Evolutionary conservation across 2,888 invertebrate genomes (phyloP), one percentile per base, ranked within the genome.

Genomic region (Globia sparganii): DNA sequence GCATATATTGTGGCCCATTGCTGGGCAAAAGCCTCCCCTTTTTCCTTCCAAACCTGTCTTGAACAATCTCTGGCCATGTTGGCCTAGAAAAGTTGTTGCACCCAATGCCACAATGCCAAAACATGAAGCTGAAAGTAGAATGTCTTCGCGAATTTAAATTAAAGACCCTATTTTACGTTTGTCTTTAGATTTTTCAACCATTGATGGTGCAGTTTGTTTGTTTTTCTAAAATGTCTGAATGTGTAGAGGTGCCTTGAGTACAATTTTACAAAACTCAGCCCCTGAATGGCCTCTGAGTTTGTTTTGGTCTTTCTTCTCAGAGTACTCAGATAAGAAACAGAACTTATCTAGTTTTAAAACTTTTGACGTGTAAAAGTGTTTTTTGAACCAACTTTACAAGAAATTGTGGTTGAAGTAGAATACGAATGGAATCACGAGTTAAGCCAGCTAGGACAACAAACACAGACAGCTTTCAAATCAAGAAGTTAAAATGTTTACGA

Each of bases 401-500:
- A 21, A 43, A 43, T 43, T 6, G 0, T 8, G 13, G 21, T 28
- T 28, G 28, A 65, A 31, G 3, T 11, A 37, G 1, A 15, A 21
- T 18, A 11, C 72, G 4, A 53, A 69, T 4, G 4, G 18, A 40
- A 40, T 8, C 18, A 46, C 1, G 28, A 46, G 21, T 1, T 1
- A 49, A 67, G n/a, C n/a, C 34, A n/a, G n/a, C 46, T 37, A 6
- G 9, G 11, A 25, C 21, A 37, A 28, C 11, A 58, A 28, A 28
- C 21, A 13, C 28, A 34, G 65, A 25, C 25, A 31, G 31, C 21
- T 64, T 71, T 58, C 31, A 64, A 71, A 62, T 40, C 31, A 15
- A 18, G 8, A 77, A 62, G 18, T 53, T 40, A 18, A 72, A 72
- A 62, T 75, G n/a, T 59, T 72, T 34, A 58, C 46, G 13, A 40